phyloP scores from a whole-genome alignment of 2,113 vertebrate genomes.

The Tachycineta bicolor region DNA sequence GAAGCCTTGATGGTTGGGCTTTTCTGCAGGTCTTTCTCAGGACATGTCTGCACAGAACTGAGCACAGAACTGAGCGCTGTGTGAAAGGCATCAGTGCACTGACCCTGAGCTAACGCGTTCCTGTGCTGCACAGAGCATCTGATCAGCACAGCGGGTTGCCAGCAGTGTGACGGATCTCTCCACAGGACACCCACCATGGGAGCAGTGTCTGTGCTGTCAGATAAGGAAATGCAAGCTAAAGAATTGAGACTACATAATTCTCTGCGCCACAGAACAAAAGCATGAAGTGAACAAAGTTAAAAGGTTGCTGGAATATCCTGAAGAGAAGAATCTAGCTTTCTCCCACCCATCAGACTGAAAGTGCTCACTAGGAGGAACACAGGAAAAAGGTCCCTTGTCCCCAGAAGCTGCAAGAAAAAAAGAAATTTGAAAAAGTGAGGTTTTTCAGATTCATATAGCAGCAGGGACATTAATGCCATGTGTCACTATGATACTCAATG shows the following conservation, averaged over 20 bases:
- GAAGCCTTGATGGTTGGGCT: not conserved
- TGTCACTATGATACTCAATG: not conserved
- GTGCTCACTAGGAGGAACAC: not conserved
- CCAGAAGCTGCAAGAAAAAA: not conserved
- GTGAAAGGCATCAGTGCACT: not conserved
- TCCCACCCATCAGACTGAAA: not conserved
- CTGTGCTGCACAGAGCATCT: not conserved
- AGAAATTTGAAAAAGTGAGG: not conserved
- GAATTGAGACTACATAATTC: not conserved
- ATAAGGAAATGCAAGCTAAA: not conserved
- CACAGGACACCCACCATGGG: not conserved
- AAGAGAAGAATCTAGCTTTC: not conserved
- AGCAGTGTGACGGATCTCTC: not conserved
- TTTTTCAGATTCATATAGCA: not conserved
- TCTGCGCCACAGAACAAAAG: not conserved
- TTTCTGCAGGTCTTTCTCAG: not conserved
- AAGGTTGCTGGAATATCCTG: not conserved
- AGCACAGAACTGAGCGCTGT: not conserved
- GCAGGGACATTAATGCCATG: not conserved
- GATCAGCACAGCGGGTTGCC: not conserved
- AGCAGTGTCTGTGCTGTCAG: not conserved
- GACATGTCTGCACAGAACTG: not conserved
- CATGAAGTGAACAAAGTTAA: not conserved
- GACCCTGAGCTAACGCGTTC: not conserved
- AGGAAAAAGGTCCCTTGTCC: not conserved